Base-by-base conservation (phyloP, 2,888 invertebrate genomes). In the Operophtera brumata region DNA sequence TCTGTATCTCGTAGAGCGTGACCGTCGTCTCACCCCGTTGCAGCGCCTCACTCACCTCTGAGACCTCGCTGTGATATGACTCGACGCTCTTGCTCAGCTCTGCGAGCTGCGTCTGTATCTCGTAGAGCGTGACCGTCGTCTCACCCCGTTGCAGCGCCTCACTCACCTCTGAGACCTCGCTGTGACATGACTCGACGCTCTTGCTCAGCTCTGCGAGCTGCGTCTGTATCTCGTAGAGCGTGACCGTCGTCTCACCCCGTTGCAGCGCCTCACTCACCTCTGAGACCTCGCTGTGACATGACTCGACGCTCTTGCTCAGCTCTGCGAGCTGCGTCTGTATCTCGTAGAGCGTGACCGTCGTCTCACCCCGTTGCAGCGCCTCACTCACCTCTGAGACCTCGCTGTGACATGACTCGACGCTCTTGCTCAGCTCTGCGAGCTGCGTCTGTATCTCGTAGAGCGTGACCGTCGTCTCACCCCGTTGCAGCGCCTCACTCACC, bases 81-180 rank as follows among this genome's bases (percentile, higher is more conserved):
- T 97, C 97, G 75, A 97, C 97, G 82, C 96, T 96, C 90, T 96
- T 96, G 84, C 97, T 97, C 83, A 97, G 93, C 91, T 97, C 96
- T 90, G 97, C 96, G 70, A 97, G 94, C 91, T 97, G 97, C 63
- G 95, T 94, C 75, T 97, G 94, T 85, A 97, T 97, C 92, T 97
- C 97, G 91, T 96, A 96, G 82, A 97, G 94, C 75, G 97, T 97
- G 84, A 96, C 96, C 85, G 96, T 96, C 73, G 97, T 97, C 92
- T 97, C 97, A 84, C 96, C 92, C 91, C 96, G 96, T 77, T 96
- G 94, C 91, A 20, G 2, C 20, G 20, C 20, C 20, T 1, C 7
- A 4, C 6, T 25, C 59, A 92, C 96, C 92, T 96, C 96, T 78
- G 95, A 96, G 82, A 97, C 97, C 88, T 97, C 97, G 89, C 95